Base-by-base conservation (phyloP, 2,797 vertebrate species). In the Fratercula arctica region DNA sequence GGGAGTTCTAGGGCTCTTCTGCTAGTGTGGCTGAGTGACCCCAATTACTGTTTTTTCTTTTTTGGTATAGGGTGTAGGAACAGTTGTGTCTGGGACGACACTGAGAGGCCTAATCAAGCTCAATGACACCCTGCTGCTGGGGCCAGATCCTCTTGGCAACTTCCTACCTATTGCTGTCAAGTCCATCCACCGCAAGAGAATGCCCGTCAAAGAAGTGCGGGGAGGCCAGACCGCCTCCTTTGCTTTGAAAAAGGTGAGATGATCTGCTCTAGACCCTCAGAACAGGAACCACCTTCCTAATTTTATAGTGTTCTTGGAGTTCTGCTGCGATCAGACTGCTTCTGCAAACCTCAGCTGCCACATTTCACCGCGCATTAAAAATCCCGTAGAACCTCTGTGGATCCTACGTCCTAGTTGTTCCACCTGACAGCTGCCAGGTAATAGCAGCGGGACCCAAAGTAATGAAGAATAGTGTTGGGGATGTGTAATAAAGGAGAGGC, bases 191-290 rank as follows among this genome's bases (percentile, higher is more conserved):
- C 99, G 99, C 81, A 99, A 99, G 96, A 98, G 99, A 90, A 99
- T 99, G 99, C 99, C 99, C 0, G 99, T 99, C 75, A 99, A 99
- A 97, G 99, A 99, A 97, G 99, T 99, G 39, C 97, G 99, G 37
- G 99, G 99, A 11, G 99, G 99, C 46, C 99, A 99, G 98, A 99
- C 99, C 0, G 99, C 99, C 41, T 99, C 99, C 24, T 99, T 99
- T 51, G 99, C 99, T 26, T 97, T 99, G 75, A 99, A 99, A 97
- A 99, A 99, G 99, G 99, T 99, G 96, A 95, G 97, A 2, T 41
- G 6, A 13, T 81, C 41, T 25, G 3, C 72, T 18, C 14, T 14
- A 35, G 61, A n/a, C 23, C 35, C n/a, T 31, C 61, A 45, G n/a
- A 66, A 29, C 26, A 72, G 61, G 57, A 87, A 11, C 53, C 15